Evolutionary conservation across 2,888 invertebrate genomes (phyloP), one percentile per base, ranked within the genome.

Genomic region (Fragum fragum): DNA sequence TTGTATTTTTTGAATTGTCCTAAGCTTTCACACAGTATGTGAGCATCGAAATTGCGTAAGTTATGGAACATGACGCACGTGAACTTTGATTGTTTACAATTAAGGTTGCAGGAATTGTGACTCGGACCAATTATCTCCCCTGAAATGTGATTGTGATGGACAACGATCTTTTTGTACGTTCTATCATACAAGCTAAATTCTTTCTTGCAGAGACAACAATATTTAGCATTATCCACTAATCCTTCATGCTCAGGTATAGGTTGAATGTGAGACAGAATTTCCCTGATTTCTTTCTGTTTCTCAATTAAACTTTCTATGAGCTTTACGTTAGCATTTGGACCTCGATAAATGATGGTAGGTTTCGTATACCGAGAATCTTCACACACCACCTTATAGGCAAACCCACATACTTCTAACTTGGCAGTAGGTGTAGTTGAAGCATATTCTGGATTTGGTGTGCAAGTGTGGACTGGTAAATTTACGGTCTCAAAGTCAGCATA

Each of bases 401-500:
- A 82, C 21, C 78, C 73, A 36, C 78, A 82, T 0, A 72, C 72
- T 21, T 78, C 73, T n/a, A 82, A 61, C 53, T 75, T 68, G 16
- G 75, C 69, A 0, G 57, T 61, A 0, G 75, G 61, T 1, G 69
- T 73, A 1, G 69, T 75, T 28, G 52, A 23, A 9, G 78, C 78
- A n/a, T 39, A 23, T 18, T 78, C 39, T 0, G 75, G 78, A 75
- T 78, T 75, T 0, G 75, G 82, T 14, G 21, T 18, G 42, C 82
- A 82, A 0, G 82, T 72, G 29, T 78, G 69, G 5, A 82, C 0
- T 69, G 63, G 70, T 59, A 28, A 26, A 42, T 74, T 74, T 1
- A 82, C n/a, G 11, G 75, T 82, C 29, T 82, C 75, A 61, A 78
- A 78, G 53, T 82, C 82, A 1, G 82, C 82, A 66, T 81, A 81